Evolutionary conservation across 2,797 vertebrate species (phyloP).

Genomic region (Siniperca undulata): DNA sequence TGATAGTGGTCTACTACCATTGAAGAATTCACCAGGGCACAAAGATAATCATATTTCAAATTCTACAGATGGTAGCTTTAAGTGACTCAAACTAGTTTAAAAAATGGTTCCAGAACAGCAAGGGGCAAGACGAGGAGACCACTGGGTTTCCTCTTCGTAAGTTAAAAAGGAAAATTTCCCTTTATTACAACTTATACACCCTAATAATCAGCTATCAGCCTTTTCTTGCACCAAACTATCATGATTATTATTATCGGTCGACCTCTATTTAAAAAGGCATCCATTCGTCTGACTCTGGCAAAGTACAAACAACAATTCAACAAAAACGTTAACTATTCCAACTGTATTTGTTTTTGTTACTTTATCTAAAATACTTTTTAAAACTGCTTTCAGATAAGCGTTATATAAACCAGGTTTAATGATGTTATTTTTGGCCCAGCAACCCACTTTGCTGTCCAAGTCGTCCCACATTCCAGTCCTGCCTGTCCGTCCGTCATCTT

Average conservation of each 20-base stretch:
- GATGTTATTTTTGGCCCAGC: conserved; percentile 62
- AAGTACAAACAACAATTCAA: neutral
- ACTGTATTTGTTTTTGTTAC: conserved; percentile 7
- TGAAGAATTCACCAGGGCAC: neutral
- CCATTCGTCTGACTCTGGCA: neutral
- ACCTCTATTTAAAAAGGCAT: no score
- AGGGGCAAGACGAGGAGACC: neutral
- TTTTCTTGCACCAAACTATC: no score
- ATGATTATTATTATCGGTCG: no score
- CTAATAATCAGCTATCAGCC: no score
- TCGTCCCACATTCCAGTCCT: conserved; percentile 66
- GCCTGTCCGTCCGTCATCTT: conserved; percentile 52
- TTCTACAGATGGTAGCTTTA: neutral
- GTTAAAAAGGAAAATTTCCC: neutral
- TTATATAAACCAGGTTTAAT: conserved; percentile 38
- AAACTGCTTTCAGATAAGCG: conserved; percentile 3
- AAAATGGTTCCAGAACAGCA: neutral
- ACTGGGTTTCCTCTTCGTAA: neutral
- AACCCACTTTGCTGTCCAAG: conserved; percentile 47
- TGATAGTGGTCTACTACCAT: neutral
- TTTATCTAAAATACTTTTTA: conserved; percentile 13
- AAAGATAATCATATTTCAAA: neutral
- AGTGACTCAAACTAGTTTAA: neutral
- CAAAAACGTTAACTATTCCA: neutral
- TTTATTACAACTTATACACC: no score